Evolutionary conservation across 2,797 vertebrate genomes (phyloP), one percentile per base, ranked within the genome.

Genomic region (Malacoctenus gilli): DNA sequence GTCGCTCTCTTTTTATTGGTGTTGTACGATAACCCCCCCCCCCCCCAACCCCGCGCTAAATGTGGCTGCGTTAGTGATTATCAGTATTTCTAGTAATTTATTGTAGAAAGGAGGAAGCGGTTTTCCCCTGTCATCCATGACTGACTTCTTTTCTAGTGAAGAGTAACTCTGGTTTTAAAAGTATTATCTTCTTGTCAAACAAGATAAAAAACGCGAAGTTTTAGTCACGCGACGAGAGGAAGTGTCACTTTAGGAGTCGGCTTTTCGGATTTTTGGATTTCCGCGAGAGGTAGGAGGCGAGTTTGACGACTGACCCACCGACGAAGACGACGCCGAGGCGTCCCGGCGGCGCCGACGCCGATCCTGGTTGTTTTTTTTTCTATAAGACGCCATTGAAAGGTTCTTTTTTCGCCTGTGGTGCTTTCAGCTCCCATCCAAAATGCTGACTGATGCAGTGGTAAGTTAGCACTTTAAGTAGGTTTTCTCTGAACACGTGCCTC

Each of bases 21-120:
- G 49, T 5, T 8, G 36, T 28, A 23, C 39, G 4, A 16, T 13
- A 18, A 49, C 20, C 20, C 32, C 8, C 5, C 16, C 42, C 12
- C 18, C 13, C 13, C 20, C 32, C 8, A 6, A 14, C 42, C 12
- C 18, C 13, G 11, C 1, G 39, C 42, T 44, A 37, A 9, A 10
- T 15, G 43, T 51, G 37, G 52, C 32, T 25, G 49, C 3, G 6
- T 35, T 55, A 59, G 41, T 74, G 5, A 31, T 50, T 35, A 56
- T 68, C 46, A 61, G 6, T 36, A 71, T 77, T 75, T 32, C 0
- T 76, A 75, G 77, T 87, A 75, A 87, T 76, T 87, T 89, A 89
- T 85, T 85, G 55, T 75, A 79, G 65, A 9, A 37, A 30, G 30
- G 23, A 14, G 16, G 31, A 28, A 7, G n/a, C n/a, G 2, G 16